Conservation (phyloP, 2,797 vertebrate genomes). For the Rhincodon typus region DNA sequence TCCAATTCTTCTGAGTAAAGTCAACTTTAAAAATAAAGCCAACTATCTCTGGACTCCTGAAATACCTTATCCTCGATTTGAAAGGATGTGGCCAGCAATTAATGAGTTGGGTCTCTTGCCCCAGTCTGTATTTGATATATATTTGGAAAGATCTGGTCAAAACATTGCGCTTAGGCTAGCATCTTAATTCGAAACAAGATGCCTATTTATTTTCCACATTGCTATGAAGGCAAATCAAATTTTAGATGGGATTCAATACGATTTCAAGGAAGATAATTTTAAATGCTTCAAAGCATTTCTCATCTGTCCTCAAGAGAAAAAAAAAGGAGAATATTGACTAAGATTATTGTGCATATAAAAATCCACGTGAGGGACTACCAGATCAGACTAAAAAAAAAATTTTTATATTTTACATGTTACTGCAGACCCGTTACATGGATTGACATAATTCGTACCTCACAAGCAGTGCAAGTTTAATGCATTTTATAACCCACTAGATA, state of each 20-base stretch:
- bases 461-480: conserved; percentile 10
- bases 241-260: background rate
- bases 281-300: conserved; percentile 1
- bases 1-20: too few species aligned
- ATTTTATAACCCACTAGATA: background rate
- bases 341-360: background rate
- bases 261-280: background rate
- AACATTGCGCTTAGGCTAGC: background rate
- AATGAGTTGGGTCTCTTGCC: background rate
- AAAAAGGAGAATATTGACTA: background rate
- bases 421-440: background rate
- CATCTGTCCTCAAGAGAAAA: background rate
- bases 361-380: background rate
- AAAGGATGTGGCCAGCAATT: background rate
- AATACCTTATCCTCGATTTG: background rate
- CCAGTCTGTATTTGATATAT: too few species aligned
- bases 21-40: too few species aligned
- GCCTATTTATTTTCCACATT: background rate
- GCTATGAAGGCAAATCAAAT: background rate
- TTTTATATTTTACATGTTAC: background rate
- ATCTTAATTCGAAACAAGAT: background rate
- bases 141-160: background rate
- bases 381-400: background rate
- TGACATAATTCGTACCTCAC: background rate
- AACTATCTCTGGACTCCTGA: too few species aligned